phyloP scores from a whole-genome alignment of 2,888 invertebrate species.

The Poecilobothrus nobilitatus region DNA sequence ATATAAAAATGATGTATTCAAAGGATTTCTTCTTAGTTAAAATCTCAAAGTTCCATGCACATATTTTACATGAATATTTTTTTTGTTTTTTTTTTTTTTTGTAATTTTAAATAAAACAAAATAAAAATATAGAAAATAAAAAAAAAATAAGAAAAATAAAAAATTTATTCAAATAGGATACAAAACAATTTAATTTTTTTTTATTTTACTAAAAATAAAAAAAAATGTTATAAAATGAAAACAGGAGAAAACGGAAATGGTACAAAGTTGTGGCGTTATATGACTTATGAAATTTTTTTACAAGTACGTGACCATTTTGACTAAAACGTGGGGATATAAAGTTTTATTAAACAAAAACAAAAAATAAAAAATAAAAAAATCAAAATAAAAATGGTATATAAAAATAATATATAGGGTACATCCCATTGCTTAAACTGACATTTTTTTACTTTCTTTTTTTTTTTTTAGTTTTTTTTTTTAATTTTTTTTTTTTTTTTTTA shows the following conservation, averaged over 20 bases:
- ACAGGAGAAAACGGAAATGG: neutral
- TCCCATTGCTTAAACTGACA: no score
- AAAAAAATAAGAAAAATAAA: no score
- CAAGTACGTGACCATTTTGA: neutral
- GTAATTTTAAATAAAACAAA: no score
- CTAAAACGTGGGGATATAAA: constrained; percentile 6
- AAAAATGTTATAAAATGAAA: neutral
- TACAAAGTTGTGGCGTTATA: constrained; percentile 1
- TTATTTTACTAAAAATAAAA: neutral
- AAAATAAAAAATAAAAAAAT: neutral
- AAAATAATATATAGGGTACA: no score
- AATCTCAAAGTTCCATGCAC: neutral
- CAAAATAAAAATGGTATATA: no score
- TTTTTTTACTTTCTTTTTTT: no score
- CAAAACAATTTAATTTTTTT: neutral
- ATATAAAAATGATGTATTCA: neutral
- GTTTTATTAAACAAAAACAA: neutral
- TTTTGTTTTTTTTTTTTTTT: neutral
- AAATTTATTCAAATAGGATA: neutral
- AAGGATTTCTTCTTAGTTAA: neutral
- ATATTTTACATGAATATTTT: neutral
- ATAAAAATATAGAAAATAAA: no score
- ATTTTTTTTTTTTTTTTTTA: no score
- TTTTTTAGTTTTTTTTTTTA: no score
- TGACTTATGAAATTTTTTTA: constrained; percentile 6